Base-by-base conservation (phyloP, 2,888 invertebrate genomes). In the Ophion costatus region DNA sequence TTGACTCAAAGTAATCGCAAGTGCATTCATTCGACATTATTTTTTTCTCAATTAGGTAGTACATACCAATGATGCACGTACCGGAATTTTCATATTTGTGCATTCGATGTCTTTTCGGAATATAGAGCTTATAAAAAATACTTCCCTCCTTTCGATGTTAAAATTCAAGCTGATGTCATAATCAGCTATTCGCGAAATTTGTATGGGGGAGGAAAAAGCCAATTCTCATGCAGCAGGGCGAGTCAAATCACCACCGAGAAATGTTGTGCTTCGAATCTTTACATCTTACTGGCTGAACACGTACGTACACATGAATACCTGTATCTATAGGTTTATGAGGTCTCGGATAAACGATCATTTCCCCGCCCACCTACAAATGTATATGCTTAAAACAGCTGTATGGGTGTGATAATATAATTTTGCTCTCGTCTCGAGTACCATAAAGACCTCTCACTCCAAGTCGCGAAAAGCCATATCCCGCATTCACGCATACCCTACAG, bases 321-420 rank as follows among this genome's bases (percentile, higher is more conserved):
- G 24, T 67, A 66, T 67, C 64, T 57, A 76, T 67, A 57, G 73
- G 76, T 84, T 84, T 84, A 84, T 84, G 83, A 61, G 77, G 56
- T 77, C 76, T 66, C 67, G 64, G 77, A 80, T 77, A 84, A 84
- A 84, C 80, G 80, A 84, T 84, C 83, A 42, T 84, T 76, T 80
- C 33, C 64, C 67, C 80, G 83, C 83, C 83, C 83, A 84, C 83
- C 22, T 56, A 67, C 33, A 76, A 56, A 76, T 67, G 57, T 57
- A 75, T 64, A 75, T 75, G 45, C 80, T 84, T 61, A 67, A 71
- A 56, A 70, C 45, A 78, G 33, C 63, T 69, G 66, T 66, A 73
- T 56, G 80, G 80, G 76, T 77, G 80, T 80, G 80, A 84, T 84
- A 84, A 84, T 84, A 84, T 77, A 84, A 76, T 77, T 84, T 84